Evolutionary conservation across 2,888 invertebrate species (phyloP).

Genomic region (Meteorus colon): DNA sequence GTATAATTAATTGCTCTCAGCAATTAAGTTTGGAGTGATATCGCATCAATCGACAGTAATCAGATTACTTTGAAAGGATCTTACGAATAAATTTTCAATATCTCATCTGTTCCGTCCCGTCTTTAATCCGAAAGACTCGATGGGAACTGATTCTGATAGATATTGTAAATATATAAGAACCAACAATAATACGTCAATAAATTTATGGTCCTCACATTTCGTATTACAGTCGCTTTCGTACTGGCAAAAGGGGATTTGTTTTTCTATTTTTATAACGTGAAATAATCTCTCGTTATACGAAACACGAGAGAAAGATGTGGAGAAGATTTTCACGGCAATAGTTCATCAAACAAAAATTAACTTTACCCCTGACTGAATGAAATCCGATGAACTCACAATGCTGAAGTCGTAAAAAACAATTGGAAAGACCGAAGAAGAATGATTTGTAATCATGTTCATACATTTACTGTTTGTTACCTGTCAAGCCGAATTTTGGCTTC

Average conservation of each 20-base stretch:
- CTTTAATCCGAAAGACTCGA: neutral
- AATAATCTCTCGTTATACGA: neutral
- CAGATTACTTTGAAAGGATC: too few relatives aligned
- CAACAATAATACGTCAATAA: conserved; percentile 30
- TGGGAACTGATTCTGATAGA: neutral
- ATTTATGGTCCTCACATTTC: conserved; percentile 42
- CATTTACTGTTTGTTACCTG: neutral
- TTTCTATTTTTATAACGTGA: conserved; percentile 62
- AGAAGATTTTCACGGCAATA: neutral
- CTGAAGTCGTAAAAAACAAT: neutral
- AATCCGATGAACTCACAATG: neutral
- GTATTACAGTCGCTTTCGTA: conserved; percentile 62
- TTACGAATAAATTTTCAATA: too few relatives aligned
- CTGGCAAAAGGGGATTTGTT: conserved; percentile 56
- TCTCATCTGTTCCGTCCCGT: neutral
- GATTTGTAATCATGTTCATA: neutral
- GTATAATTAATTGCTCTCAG: too few relatives aligned
- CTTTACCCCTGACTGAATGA: neutral
- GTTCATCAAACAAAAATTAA: neutral
- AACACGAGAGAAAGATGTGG: neutral
- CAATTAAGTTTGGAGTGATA: too few relatives aligned
- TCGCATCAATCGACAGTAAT: too few relatives aligned
- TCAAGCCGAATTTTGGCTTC: conserved; percentile 33
- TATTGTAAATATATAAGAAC: neutral
- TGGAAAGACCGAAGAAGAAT: neutral